Evolutionary conservation across 30 jellyfish, hydroid and myxozoan genomes (phyloP).

Genomic region (Chrysaora quinquecirrha): DNA sequence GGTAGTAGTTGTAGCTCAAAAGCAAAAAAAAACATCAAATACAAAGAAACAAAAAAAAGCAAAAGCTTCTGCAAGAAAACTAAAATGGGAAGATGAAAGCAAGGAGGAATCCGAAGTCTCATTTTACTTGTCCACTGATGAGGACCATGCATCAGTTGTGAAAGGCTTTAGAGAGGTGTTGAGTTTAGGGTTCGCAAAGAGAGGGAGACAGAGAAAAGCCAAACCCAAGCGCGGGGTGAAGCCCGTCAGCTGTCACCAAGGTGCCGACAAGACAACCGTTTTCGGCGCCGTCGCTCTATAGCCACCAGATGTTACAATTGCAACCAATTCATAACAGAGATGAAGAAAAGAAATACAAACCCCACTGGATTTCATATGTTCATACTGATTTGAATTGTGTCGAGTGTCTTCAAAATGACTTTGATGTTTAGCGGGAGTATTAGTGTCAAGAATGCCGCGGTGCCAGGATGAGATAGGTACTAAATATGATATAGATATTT

Average conservation of each 20-base stretch:
- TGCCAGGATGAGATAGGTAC: no score
- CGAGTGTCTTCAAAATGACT: constrained; percentile 2
- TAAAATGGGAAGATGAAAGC: constrained; percentile 10
- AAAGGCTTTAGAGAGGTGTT: no score
- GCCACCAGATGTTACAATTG: no score
- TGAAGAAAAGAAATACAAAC: constrained; percentile 6
- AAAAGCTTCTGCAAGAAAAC: constrained; percentile 12
- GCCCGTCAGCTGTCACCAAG: no score
- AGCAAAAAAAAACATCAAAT: constrained; percentile 2
- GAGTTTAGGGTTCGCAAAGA: no score
- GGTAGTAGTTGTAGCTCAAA: constrained; percentile 3
- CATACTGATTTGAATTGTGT: constrained; percentile 17
- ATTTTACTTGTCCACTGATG: constrained; percentile 2
- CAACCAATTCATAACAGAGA: no score
- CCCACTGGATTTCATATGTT: constrained; percentile 19
- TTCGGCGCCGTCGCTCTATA: no score
- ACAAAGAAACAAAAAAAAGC: constrained; percentile 1
- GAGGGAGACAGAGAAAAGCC: no score
- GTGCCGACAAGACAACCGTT: no score
- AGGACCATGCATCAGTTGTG: constrained; percentile 24
- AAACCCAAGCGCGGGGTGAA: no score
- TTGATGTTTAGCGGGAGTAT: background rate
- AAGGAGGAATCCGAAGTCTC: background rate
- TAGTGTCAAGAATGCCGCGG: no score
- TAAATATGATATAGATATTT: no score